Conservation (phyloP, 2,113 vertebrate species). For the Vidua chalybeata region DNA sequence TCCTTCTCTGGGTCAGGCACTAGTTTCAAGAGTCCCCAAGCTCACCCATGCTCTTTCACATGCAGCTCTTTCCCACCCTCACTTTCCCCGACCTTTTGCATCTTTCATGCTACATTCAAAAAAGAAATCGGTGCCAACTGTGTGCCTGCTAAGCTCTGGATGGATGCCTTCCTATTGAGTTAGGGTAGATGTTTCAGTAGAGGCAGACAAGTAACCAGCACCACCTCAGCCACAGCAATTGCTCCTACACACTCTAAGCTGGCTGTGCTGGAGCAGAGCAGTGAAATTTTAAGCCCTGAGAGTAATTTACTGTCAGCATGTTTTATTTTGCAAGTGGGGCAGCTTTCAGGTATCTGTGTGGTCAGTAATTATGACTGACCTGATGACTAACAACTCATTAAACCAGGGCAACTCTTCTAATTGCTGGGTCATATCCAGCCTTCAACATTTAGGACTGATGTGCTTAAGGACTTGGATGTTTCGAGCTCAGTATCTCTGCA, state of each 20-base stretch:
- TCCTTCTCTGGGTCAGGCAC: neutral
- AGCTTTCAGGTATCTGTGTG: neutral
- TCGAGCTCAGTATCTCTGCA: neutral
- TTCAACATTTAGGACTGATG: neutral
- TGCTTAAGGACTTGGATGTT: fast-evolving
- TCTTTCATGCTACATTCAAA: neutral
- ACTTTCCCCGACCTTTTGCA: neutral
- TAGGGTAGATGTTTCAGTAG: neutral
- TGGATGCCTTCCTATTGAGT: neutral
- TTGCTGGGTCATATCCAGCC: neutral
- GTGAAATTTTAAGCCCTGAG: neutral
- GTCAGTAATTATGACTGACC: neutral
- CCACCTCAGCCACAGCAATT: neutral
- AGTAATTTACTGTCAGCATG: neutral
- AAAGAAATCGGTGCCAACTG: neutral
- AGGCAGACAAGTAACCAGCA: neutral
- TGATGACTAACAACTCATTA: neutral
- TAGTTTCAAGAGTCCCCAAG: neutral
- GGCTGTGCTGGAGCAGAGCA: neutral
- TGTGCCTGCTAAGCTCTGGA: neutral
- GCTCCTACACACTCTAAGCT: neutral
- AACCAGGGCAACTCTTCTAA: neutral
- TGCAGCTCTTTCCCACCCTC: neutral
- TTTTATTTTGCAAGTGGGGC: neutral
- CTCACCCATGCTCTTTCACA: neutral